These are phyloP conservation scores for Spea multiplicata DNA, from an alignment of 2,113 vertebrate species.

Conservation along the genomic window DNA sequence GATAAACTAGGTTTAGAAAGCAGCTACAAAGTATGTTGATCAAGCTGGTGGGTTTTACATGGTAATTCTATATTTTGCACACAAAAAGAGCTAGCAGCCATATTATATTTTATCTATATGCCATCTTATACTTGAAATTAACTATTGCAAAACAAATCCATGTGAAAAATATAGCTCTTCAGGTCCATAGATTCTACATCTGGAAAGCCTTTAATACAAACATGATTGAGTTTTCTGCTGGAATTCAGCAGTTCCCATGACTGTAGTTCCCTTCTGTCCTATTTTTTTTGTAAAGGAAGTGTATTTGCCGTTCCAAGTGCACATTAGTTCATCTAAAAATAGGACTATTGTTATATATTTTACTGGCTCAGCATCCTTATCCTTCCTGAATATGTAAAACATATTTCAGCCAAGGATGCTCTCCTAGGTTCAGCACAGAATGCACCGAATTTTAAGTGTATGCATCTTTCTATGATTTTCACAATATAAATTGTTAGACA, in stretches of 20 bases:
- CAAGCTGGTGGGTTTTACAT: too few relatives aligned
- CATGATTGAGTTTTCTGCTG: constrained; percentile 11
- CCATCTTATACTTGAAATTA: too few relatives aligned
- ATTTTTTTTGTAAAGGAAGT: constrained; percentile 22
- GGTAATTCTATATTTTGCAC: too few relatives aligned
- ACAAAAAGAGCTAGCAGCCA: too few relatives aligned
- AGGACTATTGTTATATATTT: constrained; percentile 29
- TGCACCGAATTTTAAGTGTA: too few relatives aligned
- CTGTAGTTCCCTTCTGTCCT: constrained; percentile 10
- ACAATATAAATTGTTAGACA: too few relatives aligned
- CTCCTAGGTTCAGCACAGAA: not conserved
- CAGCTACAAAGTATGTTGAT: too few relatives aligned
- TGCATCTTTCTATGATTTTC: too few relatives aligned
- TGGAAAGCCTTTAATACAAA: constrained; percentile 21
- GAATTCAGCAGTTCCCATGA: constrained; percentile 21
- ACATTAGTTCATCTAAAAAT: constrained; percentile 37
- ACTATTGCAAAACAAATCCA: too few relatives aligned
- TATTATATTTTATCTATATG: too few relatives aligned
- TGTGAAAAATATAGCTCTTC: too few relatives aligned
- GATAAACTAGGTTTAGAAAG: too few relatives aligned
- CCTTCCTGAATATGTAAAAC: constrained; percentile 6
- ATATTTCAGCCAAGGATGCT: not conserved
- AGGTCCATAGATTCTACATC: constrained; percentile 24
- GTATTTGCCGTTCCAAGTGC: constrained; percentile 5
- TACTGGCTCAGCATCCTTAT: not conserved